A percentile compares a stretch with the other conserved stretches of the same genome.
Evolutionary conservation across 2,113 vertebrate genomes (phyloP).

Genomic region (Gnathonemus longibarbis): DNA sequence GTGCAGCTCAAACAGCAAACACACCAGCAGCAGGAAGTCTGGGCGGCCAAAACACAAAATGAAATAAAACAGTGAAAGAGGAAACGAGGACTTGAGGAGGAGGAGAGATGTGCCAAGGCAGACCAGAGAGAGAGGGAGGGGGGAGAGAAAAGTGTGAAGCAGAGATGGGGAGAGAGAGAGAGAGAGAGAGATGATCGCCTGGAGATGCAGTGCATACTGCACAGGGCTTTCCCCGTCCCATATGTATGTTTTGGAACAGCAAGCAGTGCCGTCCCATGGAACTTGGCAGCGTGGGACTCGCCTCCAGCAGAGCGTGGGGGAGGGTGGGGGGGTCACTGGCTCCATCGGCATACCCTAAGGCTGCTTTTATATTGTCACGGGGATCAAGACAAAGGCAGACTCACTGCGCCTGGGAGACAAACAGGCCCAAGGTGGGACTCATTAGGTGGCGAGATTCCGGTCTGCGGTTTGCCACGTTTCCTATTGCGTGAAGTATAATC

Average conservation of each 20-base stretch:
- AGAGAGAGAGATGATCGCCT: conserved; percentile 9
- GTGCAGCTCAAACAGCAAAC: not conserved
- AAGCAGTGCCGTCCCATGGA: conserved; percentile 23
- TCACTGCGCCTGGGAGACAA: conserved; percentile 41
- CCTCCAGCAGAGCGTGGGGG: conserved; percentile 22
- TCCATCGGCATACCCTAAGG: conserved; percentile 36
- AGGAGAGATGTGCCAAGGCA: not conserved
- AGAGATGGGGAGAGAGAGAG: not conserved
- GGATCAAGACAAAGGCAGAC: conserved; percentile 35
- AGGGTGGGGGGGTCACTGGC: not conserved
- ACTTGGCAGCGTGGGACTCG: conserved; percentile 30
- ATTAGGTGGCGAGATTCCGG: conserved; percentile 41
- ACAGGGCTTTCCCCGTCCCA: conserved; percentile 24
- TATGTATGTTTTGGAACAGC: conserved; percentile 38
- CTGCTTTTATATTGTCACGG: conserved; percentile 49
- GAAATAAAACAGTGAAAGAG: not conserved
- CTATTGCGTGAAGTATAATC: not conserved
- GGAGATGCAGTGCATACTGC: conserved; percentile 26
- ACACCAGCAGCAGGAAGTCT: not conserved
- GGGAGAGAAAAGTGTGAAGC: conserved; percentile 5
- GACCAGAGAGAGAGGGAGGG: not conserved
- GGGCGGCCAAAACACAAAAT: not conserved
- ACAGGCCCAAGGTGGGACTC: conserved; percentile 45
- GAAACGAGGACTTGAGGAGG: not conserved
- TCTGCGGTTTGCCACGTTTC: conserved; percentile 21